A percentile compares a stretch with the other conserved stretches of the same genome.
These are phyloP conservation scores for Maniola jurtina DNA, from an alignment of 1,140 invertebrate genomes.

Conservation along the genomic window DNA sequence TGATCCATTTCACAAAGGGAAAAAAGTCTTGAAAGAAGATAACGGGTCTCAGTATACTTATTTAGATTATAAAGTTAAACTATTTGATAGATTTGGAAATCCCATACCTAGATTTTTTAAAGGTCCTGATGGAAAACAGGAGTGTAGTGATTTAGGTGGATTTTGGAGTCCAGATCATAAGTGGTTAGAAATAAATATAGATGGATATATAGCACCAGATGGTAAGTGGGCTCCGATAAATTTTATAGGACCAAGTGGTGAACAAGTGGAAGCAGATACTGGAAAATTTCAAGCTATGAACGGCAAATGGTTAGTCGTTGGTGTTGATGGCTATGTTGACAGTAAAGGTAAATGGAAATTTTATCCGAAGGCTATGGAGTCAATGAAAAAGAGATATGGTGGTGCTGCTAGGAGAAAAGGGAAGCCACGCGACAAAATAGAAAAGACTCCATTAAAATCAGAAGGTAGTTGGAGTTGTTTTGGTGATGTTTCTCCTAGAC, in stretches of 20 bases:
- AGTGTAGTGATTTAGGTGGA: slow-evolving; percentile 69
- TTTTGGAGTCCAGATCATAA: slow-evolving; percentile 66
- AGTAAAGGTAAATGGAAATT: slow-evolving; percentile 52
- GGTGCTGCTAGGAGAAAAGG: slow-evolving; percentile 25
- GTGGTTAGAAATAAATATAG: slow-evolving; percentile 67
- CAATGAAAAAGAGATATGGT: slow-evolving; percentile 27
- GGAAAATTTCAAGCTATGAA: slow-evolving; percentile 61
- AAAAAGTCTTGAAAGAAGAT: slow-evolving; percentile 54
- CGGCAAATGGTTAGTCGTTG: slow-evolving; percentile 62
- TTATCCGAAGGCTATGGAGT: slow-evolving; percentile 43
- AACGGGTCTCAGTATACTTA: slow-evolving; percentile 58
- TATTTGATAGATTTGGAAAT: slow-evolving; percentile 61
- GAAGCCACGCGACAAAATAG: slow-evolving; percentile 35
- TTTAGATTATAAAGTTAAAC: slow-evolving; percentile 64
- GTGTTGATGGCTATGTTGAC: slow-evolving; percentile 65
- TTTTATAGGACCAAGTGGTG: slow-evolving; percentile 61
- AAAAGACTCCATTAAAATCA: slow-evolving; percentile 36
- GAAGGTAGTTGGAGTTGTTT: slow-evolving; percentile 65
- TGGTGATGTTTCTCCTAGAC: slow-evolving; percentile 50
- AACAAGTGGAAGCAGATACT: slow-evolving; percentile 51
- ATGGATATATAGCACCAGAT: slow-evolving; percentile 64
- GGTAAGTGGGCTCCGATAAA: slow-evolving; percentile 59
- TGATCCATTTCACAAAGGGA: slow-evolving; percentile 56
- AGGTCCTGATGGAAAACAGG: slow-evolving; percentile 64
- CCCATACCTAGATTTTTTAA: slow-evolving; percentile 65